Percentiles rank a stretch among this genome's conserved stretches.
These are phyloP conservation scores for Nothura maculosa DNA, from an alignment of 2,797 vertebrate genomes.

Conservation along the genomic window DNA sequence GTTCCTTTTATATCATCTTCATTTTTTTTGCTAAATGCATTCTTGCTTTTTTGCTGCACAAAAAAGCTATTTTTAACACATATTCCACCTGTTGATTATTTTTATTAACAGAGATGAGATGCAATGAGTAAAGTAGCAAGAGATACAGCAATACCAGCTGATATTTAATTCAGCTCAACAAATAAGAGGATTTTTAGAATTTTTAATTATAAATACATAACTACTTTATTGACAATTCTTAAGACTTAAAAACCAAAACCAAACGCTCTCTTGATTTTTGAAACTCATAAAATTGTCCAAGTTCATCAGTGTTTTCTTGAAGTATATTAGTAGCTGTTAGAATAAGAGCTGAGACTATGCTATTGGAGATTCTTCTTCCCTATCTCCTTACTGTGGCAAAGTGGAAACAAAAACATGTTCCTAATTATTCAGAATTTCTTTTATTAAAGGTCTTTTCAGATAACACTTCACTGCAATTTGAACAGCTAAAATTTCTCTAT, in stretches of 20 bases:
- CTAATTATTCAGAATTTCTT: not conserved
- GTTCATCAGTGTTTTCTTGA: not conserved
- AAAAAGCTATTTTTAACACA: constrained; percentile 52
- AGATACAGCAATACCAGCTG: not conserved
- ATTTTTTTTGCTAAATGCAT: constrained; percentile 48
- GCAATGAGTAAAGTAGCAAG: constrained; percentile 6
- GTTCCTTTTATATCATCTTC: constrained; percentile 55
- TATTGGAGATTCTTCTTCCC: not conserved
- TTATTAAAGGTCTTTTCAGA: not conserved
- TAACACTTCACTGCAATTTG: not conserved
- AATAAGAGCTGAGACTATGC: not conserved
- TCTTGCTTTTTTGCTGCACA: constrained; percentile 1
- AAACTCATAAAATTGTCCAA: constrained; percentile 4
- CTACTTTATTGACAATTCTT: constrained; percentile 23
- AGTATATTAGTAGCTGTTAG: not conserved
- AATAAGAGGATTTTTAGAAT: not conserved
- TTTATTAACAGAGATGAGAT: constrained; percentile 52
- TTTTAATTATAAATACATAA: not conserved
- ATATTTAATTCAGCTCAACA: constrained; percentile 41
- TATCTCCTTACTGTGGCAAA: not conserved
- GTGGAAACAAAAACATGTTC: not conserved
- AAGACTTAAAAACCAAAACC: not conserved
- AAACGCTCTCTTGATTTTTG: not conserved
- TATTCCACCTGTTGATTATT: constrained; percentile 62
- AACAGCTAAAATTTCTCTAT: not conserved